phyloP scores from a whole-genome alignment of 2,888 invertebrate species.

The Sesia bembeciformis region DNA sequence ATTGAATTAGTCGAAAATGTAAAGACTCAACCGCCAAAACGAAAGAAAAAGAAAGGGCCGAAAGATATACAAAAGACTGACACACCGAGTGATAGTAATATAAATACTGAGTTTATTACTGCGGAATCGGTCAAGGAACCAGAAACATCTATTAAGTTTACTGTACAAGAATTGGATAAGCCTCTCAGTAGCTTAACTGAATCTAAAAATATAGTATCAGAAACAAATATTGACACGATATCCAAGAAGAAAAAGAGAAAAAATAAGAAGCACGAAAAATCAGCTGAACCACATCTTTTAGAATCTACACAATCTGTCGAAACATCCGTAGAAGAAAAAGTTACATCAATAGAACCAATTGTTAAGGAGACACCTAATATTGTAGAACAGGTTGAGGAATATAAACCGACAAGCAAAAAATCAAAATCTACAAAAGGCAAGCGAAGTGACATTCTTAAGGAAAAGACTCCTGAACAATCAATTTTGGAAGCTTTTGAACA shows the following conservation, averaged over 20 bases:
- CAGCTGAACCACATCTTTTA: slow-evolving; percentile 15
- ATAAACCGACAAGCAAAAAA: slow-evolving; percentile 15
- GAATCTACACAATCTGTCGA: slow-evolving; percentile 16
- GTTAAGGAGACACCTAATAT: slow-evolving; percentile 17
- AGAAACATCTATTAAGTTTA: not conserved
- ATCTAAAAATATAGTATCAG: too few relatives aligned
- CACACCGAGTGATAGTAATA: not conserved
- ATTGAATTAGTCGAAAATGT: too few relatives aligned
- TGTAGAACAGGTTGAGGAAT: slow-evolving; percentile 24
- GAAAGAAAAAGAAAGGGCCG: too few relatives aligned
- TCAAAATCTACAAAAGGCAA: slow-evolving; percentile 7
- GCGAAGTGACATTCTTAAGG: slow-evolving; percentile 3
- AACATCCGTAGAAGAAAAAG: slow-evolving; percentile 12
- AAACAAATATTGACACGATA: too few relatives aligned
- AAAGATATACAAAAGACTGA: not conserved
- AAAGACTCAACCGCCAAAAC: too few relatives aligned
- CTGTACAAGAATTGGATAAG: slow-evolving; percentile 9
- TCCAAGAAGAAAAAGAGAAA: slow-evolving; percentile 34
- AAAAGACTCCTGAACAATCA: not conserved
- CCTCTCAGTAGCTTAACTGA: not conserved
- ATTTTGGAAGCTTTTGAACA: not conserved
- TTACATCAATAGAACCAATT: slow-evolving; percentile 17
- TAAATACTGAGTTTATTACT: not conserved
- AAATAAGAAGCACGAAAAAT: slow-evolving; percentile 27
- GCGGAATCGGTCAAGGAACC: not conserved